Evolutionary conservation across 2,113 vertebrate genomes (phyloP).

Genomic region (Tragulus kanchil): DNA sequence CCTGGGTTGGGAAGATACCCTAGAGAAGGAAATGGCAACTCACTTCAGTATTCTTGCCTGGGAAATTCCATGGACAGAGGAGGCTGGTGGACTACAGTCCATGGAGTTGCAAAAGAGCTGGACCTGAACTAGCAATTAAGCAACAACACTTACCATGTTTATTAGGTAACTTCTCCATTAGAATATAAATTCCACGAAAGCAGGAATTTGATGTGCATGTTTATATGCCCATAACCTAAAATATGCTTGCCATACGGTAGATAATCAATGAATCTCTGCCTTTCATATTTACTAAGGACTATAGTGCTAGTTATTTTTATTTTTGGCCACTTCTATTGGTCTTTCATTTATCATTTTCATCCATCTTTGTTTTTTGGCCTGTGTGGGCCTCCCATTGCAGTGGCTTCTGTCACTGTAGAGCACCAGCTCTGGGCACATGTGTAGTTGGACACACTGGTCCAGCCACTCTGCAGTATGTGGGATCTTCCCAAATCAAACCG

Average conservation of each 20-base stretch:
- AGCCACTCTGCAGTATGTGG: too few relatives aligned
- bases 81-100: not conserved
- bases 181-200: not conserved
- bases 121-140: not conserved
- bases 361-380: too few relatives aligned
- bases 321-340: not conserved
- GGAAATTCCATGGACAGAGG: not conserved
- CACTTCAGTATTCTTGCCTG: not conserved
- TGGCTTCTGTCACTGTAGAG: too few relatives aligned
- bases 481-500: too few relatives aligned
- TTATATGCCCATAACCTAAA: not conserved
- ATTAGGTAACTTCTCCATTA: not conserved
- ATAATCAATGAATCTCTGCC: not conserved
- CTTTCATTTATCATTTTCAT: too few relatives aligned
- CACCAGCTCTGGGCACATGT: too few relatives aligned
- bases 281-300: not conserved
- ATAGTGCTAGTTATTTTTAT: not conserved
- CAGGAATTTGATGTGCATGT: not conserved
- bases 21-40: not conserved
- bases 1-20: not conserved
- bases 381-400: too few relatives aligned
- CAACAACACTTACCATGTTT: not conserved
- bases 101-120: not conserved
- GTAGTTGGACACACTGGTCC: too few relatives aligned
- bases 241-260: not conserved